Base-by-base conservation (phyloP, 2,113 vertebrate species). In the Cygnus buccinator region DNA sequence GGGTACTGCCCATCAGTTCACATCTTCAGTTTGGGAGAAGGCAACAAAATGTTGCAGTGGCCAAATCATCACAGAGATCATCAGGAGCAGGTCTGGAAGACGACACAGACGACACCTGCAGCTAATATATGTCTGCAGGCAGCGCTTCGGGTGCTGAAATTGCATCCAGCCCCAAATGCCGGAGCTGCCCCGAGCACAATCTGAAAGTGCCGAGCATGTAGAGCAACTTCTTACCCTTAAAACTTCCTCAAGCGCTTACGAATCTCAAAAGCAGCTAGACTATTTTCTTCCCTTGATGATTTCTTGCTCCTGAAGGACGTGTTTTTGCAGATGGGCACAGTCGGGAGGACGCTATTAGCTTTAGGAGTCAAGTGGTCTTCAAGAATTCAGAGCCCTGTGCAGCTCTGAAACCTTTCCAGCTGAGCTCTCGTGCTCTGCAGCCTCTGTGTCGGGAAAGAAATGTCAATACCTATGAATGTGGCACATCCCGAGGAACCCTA, bases 341-440 rank as follows among this genome's bases (percentile, higher is more conserved):
- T 89, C 1, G 1, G 50, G 70, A 89, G 44, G 54, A 79, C 94
- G 82, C 91, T 76, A 28, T 59, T 67, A 68, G 76, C 85, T 91
- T 14, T 15, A 82, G 55, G 63, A 91, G 70, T 84, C 44, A 82
- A 95, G 90, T 19, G 67, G 84, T 90, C 87, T 90, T 85, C 71
- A 90, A 87, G 77, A 82, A 85, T 66, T 76, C 71, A 62, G 63
- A 84, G 59, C 75, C 91, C 82, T 90, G 81, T 84, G 91, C 7
- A 44, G 59, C 52, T 81, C 37, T 46, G 80, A 89, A 67, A 57
- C 66, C 35, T 15, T 73, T 87, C 77, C 62, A 91, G 39, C 57
- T 75, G 65, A 94, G 52, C 17, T 86, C 68, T 71, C 76, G 50
- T 13, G 72, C 48, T 94, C 57, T 59, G 57, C 80, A 92, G 77